These are phyloP conservation scores for Drosophila paramelanica DNA, from an alignment of 2,888 invertebrate genomes.

Conservation along the genomic window DNA sequence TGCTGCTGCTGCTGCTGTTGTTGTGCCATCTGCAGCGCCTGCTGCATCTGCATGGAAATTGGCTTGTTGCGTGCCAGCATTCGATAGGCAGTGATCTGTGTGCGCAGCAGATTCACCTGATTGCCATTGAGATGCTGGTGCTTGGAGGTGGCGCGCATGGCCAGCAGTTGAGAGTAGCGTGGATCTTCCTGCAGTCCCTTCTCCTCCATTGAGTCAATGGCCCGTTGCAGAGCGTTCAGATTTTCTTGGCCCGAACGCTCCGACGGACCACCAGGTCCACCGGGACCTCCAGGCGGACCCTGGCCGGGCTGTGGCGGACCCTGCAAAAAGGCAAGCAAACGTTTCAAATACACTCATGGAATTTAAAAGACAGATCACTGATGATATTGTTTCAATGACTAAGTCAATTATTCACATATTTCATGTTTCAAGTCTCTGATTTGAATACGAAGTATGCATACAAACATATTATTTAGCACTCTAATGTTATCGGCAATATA, in stretches of 20 bases:
- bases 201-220: conserved; percentile 97
- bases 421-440: no score
- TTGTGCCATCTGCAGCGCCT: conserved; percentile 85
- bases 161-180: conserved; percentile 94
- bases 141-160: conserved; percentile 92
- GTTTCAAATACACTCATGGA: background rate
- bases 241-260: conserved; percentile 89
- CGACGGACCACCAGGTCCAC: conserved; percentile 63
- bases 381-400: background rate
- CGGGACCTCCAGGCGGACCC: conserved; percentile 80
- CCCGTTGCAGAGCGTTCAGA: conserved; percentile 94
- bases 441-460: no score
- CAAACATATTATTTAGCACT: background rate
- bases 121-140: conserved; percentile 90
- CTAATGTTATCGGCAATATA: background rate
- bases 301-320: conserved; percentile 85
- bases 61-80: conserved; percentile 96
- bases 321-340: conserved; percentile 57
- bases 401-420: no score
- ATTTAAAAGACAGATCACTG: background rate
- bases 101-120: conserved; percentile 94
- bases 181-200: conserved; percentile 97
- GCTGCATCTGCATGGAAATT: conserved; percentile 90
- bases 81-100: conserved; percentile 98
- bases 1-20: conserved; percentile 48